phyloP scores from a whole-genome alignment of 2,888 invertebrate species.

The Leuctra nigra region DNA sequence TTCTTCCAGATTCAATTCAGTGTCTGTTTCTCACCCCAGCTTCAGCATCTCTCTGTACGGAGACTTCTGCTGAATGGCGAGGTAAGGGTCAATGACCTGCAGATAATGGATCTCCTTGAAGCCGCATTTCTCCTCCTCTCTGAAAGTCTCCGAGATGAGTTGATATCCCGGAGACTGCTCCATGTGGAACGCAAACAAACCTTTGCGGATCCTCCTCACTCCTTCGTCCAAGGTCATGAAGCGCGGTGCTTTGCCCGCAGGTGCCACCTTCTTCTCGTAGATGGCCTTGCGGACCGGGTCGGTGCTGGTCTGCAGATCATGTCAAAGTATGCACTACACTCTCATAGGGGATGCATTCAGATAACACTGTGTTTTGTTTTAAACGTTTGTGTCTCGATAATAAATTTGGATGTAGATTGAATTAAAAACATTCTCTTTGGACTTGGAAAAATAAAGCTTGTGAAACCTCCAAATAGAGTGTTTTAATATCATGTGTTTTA shows the following conservation, averaged over 20 bases:
- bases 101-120: constrained; percentile 52
- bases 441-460: too few species aligned
- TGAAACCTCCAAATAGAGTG: too few species aligned
- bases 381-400: too few species aligned
- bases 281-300: constrained; percentile 46
- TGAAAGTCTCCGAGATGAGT: constrained; percentile 57
- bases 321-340: neutral
- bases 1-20: too few species aligned
- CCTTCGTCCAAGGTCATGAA: constrained; percentile 46
- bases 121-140: constrained; percentile 64
- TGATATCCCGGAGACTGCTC: constrained; percentile 60
- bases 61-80: constrained; percentile 55
- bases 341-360: too few species aligned
- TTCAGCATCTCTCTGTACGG: constrained; percentile 56
- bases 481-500: too few species aligned
- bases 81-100: constrained; percentile 56
- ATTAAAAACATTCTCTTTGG: too few species aligned
- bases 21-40: constrained; percentile 46
- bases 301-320: neutral
- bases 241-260: constrained; percentile 43
- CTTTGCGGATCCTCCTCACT: constrained; percentile 41
- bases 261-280: constrained; percentile 47
- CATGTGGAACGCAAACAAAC: constrained; percentile 60
- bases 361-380: too few species aligned
- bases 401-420: too few species aligned